These are phyloP conservation scores for Megastigmus dorsalis DNA, from an alignment of 2,888 invertebrate genomes.

Conservation along the genomic window DNA sequence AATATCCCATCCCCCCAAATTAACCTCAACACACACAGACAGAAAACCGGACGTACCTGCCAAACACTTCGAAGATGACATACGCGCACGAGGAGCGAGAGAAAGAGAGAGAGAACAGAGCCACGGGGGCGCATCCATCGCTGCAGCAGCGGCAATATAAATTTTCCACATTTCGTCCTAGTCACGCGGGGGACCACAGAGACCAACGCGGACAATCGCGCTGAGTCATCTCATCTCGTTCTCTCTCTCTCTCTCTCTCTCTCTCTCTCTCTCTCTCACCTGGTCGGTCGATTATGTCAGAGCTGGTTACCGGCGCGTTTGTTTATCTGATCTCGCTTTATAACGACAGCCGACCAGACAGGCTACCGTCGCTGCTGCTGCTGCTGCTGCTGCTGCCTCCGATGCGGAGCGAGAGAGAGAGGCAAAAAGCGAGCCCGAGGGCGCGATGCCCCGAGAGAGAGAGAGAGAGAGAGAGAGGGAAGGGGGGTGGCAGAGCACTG, in stretches of 20 bases:
- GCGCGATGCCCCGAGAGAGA: slow-evolving; percentile 4
- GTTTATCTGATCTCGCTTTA: slow-evolving; percentile 70
- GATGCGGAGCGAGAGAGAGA: slow-evolving; percentile 3
- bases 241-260: slow-evolving; percentile 54
- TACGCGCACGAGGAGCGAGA: background rate
- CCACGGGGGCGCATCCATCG: no score
- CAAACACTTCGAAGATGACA: no score
- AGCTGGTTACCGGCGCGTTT: slow-evolving; percentile 65
- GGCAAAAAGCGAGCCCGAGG: slow-evolving; percentile 18
- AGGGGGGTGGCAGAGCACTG: slow-evolving; percentile 36
- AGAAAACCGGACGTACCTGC: no score
- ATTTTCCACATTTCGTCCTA: slow-evolving; percentile 33
- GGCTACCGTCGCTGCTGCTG: slow-evolving; percentile 32
- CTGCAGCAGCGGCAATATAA: slow-evolving; percentile 7
- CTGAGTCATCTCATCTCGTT: slow-evolving; percentile 49
- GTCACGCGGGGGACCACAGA: background rate
- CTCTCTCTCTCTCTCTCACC: slow-evolving; percentile 50
- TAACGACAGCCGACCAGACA: slow-evolving; percentile 62
- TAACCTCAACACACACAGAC: no score
- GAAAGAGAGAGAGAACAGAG: no score
- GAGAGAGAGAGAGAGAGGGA: slow-evolving; percentile 8
- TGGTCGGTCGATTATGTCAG: slow-evolving; percentile 67
- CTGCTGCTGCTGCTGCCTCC: slow-evolving; percentile 30
- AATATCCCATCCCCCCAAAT: no score
- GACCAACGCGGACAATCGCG: slow-evolving; percentile 30